Evolutionary conservation across 1,140 invertebrate species (phyloP).

Genomic region (Drosophila burlai): DNA sequence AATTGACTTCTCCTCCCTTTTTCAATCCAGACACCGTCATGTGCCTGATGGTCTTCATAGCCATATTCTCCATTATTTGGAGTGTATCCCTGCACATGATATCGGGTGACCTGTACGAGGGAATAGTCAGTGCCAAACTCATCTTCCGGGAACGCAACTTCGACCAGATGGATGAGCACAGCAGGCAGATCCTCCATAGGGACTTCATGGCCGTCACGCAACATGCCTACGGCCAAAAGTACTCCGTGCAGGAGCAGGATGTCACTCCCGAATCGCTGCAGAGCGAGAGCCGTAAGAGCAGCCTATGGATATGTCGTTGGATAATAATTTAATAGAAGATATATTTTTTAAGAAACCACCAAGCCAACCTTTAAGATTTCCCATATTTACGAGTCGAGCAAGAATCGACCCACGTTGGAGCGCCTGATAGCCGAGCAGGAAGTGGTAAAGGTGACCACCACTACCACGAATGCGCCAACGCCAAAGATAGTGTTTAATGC

Average conservation of each 20-base stretch:
- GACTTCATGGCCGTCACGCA: constrained; percentile 54
- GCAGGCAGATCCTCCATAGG: constrained; percentile 56
- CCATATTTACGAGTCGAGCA: constrained; percentile 62
- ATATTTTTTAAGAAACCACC: constrained; percentile 28
- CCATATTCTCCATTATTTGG: constrained; percentile 75
- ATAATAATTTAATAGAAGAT: too few species aligned
- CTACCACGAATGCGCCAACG: constrained; percentile 40
- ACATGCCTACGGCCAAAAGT: constrained; percentile 29
- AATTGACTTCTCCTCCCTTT: neutral
- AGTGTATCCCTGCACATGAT: constrained; percentile 71
- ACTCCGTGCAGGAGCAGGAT: constrained; percentile 29
- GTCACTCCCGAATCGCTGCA: constrained; percentile 31
- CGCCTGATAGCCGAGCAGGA: constrained; percentile 50
- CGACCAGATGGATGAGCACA: constrained; percentile 58
- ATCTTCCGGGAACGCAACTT: constrained; percentile 69
- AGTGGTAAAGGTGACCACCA: neutral
- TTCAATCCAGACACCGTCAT: constrained; percentile 62
- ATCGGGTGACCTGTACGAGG: constrained; percentile 73
- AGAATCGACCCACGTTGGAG: constrained; percentile 52
- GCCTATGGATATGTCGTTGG: too few species aligned
- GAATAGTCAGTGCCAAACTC: constrained; percentile 79
- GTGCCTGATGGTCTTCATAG: constrained; percentile 75
- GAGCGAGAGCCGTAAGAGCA: constrained; percentile 61
- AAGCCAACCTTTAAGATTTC: constrained; percentile 60
- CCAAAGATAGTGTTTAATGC: constrained; percentile 58